Conservation (phyloP, 2,113 vertebrate genomes). For the Callipepla californica region DNA sequence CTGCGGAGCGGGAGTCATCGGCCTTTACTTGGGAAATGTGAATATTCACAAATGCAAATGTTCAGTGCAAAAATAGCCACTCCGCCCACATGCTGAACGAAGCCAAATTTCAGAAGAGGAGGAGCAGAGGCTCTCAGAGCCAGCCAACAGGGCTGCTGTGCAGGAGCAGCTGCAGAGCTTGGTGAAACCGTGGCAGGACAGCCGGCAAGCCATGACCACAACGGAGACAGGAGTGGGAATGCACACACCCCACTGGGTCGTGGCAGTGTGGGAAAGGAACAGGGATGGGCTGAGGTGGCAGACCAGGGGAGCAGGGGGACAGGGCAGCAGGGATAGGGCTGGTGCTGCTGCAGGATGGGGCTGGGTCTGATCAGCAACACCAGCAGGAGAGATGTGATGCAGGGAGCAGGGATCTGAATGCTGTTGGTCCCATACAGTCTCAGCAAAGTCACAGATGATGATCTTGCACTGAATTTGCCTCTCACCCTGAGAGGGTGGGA, state of each 20-base stretch:
- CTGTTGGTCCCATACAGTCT: not conserved
- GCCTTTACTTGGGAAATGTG: slow-evolving; percentile 32
- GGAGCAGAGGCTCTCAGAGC: not conserved
- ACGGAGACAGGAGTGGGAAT: not conserved
- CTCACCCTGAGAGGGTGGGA: not conserved
- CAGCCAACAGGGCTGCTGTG: not conserved
- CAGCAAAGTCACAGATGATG: not conserved
- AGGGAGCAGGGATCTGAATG: not conserved
- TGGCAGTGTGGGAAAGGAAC: not conserved
- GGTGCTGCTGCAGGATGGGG: not conserved
- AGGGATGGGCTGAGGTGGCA: not conserved
- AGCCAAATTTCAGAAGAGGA: slow-evolving; percentile 23
- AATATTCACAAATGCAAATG: slow-evolving; percentile 65
- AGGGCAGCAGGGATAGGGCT: not conserved
- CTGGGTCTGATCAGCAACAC: not conserved
- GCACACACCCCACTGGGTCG: fast-evolving
- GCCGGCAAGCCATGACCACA: fast-evolving
- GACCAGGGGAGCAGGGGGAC: not conserved
- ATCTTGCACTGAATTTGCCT: not conserved
- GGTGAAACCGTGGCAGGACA: not conserved
- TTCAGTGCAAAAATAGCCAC: slow-evolving; percentile 67
- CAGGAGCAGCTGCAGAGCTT: not conserved
- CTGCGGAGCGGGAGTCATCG: not conserved
- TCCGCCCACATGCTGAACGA: slow-evolving; percentile 8
- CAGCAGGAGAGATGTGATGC: not conserved